Evolutionary conservation across 2,888 invertebrate species (phyloP).

Genomic region (Myopa testacea): DNA sequence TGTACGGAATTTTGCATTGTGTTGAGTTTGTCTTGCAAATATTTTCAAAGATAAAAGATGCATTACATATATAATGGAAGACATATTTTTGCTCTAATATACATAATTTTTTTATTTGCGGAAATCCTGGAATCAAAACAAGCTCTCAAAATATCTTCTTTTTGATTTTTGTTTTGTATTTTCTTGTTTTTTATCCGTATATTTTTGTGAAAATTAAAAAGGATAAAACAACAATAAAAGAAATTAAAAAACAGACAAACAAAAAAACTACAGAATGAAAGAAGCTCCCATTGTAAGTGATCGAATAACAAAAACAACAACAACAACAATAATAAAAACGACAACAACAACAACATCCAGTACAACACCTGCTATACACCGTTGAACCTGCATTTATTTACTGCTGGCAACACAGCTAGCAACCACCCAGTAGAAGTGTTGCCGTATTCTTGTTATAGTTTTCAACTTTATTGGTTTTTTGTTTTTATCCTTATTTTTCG

Average conservation of each 20-base stretch:
- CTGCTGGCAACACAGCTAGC: background rate
- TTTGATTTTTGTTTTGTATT: no score
- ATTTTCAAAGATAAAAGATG: no score
- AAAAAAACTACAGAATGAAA: background rate
- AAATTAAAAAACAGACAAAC: background rate
- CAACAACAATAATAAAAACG: background rate
- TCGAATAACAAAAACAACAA: background rate
- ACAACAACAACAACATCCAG: background rate
- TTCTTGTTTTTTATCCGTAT: no score
- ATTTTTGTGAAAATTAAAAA: background rate
- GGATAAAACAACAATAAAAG: background rate
- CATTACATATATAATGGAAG: no score
- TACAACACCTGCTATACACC: background rate
- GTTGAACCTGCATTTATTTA: background rate
- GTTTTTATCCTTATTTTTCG: background rate
- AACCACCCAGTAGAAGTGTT: conserved; percentile 1
- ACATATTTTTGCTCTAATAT: no score
- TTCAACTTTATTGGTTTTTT: background rate
- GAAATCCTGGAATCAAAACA: background rate
- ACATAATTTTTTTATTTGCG: no score
- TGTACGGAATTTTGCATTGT: background rate
- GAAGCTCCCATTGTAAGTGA: background rate
- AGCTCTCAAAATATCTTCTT: background rate
- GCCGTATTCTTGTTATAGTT: conserved; percentile 2
- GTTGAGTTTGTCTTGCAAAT: no score